Conservation (phyloP, 2,113 vertebrate genomes). For the Misgurnus anguillicaudatus region DNA sequence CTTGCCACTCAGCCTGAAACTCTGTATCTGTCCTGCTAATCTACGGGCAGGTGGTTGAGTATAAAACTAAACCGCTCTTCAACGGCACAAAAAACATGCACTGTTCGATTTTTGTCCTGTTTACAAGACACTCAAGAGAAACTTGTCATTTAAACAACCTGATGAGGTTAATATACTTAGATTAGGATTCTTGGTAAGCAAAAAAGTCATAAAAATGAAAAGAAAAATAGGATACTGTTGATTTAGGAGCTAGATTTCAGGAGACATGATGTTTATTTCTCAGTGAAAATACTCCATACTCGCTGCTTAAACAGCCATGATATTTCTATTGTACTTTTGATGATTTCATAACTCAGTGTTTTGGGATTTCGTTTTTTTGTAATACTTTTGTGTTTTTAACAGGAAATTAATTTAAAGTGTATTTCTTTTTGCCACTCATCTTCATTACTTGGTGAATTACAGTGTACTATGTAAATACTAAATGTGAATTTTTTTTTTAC, state of each 20-base stretch:
- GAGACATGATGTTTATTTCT: slow-evolving; percentile 89
- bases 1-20: slow-evolving; percentile 95
- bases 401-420: slow-evolving; percentile 91
- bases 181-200: slow-evolving; percentile 61
- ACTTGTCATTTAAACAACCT: slow-evolving; percentile 85
- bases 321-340: slow-evolving; percentile 79
- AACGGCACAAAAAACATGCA: slow-evolving; percentile 92
- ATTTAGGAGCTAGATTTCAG: slow-evolving; percentile 76
- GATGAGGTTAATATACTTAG: slow-evolving; percentile 65
- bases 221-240: slow-evolving; percentile 74
- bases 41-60: slow-evolving; percentile 97
- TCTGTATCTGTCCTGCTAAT: slow-evolving; percentile 96
- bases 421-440: slow-evolving; percentile 64
- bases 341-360: slow-evolving; percentile 74
- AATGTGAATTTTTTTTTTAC: slow-evolving; percentile 70
- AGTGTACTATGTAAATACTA: slow-evolving; percentile 70
- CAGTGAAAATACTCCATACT: slow-evolving; percentile 84
- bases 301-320: slow-evolving; percentile 77
- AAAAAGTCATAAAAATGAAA: slow-evolving; percentile 34
- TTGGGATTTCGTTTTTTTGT: slow-evolving; percentile 53
- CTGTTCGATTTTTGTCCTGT: slow-evolving; percentile 98
- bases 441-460: slow-evolving; percentile 36
- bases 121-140: slow-evolving; percentile 91
- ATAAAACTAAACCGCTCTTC: slow-evolving; percentile 92
- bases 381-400: slow-evolving; percentile 91